These are phyloP conservation scores for Oceanodroma tethys DNA, from an alignment of 2,113 vertebrate genomes.

Conservation along the genomic window DNA sequence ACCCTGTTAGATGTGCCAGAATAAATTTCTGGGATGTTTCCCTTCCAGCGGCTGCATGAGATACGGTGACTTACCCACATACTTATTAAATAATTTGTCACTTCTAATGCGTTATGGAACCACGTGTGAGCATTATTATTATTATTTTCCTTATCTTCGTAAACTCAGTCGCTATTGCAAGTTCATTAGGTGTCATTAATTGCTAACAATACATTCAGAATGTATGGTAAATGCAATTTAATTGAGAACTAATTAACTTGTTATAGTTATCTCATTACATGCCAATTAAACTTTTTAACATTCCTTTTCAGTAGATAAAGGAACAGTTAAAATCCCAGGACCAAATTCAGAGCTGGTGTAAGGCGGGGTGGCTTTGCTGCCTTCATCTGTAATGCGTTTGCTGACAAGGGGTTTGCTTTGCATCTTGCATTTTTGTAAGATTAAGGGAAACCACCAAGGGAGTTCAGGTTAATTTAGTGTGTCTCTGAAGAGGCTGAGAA, in stretches of 20 bases:
- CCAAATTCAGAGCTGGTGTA: background rate
- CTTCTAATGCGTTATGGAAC: background rate
- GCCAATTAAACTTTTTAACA: slow-evolving; percentile 77
- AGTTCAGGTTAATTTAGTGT: slow-evolving; percentile 16
- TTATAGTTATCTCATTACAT: slow-evolving; percentile 75
- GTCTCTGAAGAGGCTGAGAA: background rate
- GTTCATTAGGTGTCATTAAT: slow-evolving; percentile 73
- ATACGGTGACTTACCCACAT: background rate
- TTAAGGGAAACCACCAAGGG: slow-evolving; percentile 11
- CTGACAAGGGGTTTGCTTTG: background rate
- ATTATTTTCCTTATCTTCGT: slow-evolving; percentile 38
- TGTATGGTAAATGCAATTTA: slow-evolving; percentile 70
- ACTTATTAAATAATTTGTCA: background rate
- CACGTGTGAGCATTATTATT: background rate
- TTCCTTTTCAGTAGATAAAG: slow-evolving; percentile 72
- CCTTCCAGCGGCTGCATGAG: background rate
- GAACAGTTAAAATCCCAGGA: slow-evolving; percentile 47
- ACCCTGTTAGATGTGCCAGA: background rate
- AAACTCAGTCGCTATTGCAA: slow-evolving; percentile 36
- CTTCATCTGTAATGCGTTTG: background rate
- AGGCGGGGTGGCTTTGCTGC: background rate
- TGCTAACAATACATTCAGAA: slow-evolving; percentile 67
- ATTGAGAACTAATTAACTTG: slow-evolving; percentile 80
- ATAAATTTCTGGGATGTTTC: background rate
- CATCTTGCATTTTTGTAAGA: background rate